Evolutionary conservation across 2,113 vertebrate genomes (phyloP), one percentile per base, ranked within the genome.

Genomic region (Octodon degus): DNA sequence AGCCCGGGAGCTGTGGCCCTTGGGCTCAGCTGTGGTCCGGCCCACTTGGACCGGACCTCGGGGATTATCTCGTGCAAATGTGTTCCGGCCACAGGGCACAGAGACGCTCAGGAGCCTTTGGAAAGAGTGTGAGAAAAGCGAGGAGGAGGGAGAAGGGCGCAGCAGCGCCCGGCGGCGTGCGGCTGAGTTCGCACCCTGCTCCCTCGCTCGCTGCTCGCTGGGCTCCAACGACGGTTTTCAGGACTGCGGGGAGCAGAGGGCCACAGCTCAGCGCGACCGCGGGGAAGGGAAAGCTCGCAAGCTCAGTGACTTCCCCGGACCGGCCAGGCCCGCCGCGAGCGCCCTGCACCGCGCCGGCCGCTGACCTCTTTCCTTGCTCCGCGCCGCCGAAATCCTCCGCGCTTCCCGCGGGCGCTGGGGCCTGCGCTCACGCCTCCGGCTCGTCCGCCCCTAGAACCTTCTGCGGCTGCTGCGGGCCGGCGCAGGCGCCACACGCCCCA

Each of bases 31-130:
- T n/a, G n/a, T n/a, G n/a, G n/a, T n/a, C n/a, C n/a, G n/a, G n/a
- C n/a, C n/a, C 32, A 76, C 63, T 86, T 84, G 84, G 76, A 87
- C 88, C 76, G 94, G 55, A 76, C 86, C 80, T 85, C 37, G 43
- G 47, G 77, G 96, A 93, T 87, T 89, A 92, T 86, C 93, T 96
- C 77, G 91, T 76, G 94, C 91, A 95, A 94, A 93, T 90, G 91
- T 84, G 94, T 96, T 90, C 80, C 93, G 81, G 96, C 70, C 60
- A 14, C n/a, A 65, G 53, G 40, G 34, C n/a, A 32, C 2, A 80
- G 88, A 96, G 89, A 94, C 91, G 86, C 65, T n/a, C 43, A 5
- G 90, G 77, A 93, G 90, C 11, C 84, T 93, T 96, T 27, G 2
- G 9, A 93, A 82, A 65, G 70, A 43, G 14, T 37, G 43, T 62